Evolutionary conservation across 1,140 invertebrate species (phyloP).

Genomic region (Sweltsa coloradensis): DNA sequence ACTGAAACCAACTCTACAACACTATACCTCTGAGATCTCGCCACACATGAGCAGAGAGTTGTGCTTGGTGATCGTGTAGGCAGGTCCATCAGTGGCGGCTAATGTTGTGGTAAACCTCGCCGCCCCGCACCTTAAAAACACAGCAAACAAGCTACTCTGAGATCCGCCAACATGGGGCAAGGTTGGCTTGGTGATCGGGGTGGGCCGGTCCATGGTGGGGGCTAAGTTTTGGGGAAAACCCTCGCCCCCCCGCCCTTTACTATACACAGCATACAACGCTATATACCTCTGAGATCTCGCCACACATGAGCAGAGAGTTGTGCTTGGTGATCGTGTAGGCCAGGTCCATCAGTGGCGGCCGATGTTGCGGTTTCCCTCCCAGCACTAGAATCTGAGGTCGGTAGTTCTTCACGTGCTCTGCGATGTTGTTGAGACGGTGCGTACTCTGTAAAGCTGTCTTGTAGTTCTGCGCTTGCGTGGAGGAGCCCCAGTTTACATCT

Average conservation of each 20-base stretch:
- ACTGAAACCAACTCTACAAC: too few relatives aligned
- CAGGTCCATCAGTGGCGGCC: conserved; percentile 82
- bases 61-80: conserved; percentile 82
- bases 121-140: too few relatives aligned
- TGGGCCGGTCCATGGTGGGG: too few relatives aligned
- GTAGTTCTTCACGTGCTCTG: conserved; percentile 96
- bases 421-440: conserved; percentile 63
- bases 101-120: too few relatives aligned
- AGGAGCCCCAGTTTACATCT: conserved; percentile 98
- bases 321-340: conserved; percentile 86
- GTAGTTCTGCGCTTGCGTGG: conserved; percentile 91
- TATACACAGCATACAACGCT: too few relatives aligned
- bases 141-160: too few relatives aligned
- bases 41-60: conserved; percentile 84
- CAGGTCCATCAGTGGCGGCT: conserved; percentile 82
- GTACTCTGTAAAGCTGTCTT: conserved; percentile 79
- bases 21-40: conserved; percentile 75
- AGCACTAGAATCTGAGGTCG: conserved; percentile 82
- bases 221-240: too few relatives aligned
- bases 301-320: conserved; percentile 81
- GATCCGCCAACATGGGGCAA: too few relatives aligned
- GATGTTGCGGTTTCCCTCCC: conserved; percentile 61
- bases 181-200: too few relatives aligned
- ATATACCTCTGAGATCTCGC: conserved; percentile 67
- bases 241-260: too few relatives aligned